phyloP scores from a whole-genome alignment of 2,113 vertebrate genomes.

The Phyllostomus hastatus region DNA sequence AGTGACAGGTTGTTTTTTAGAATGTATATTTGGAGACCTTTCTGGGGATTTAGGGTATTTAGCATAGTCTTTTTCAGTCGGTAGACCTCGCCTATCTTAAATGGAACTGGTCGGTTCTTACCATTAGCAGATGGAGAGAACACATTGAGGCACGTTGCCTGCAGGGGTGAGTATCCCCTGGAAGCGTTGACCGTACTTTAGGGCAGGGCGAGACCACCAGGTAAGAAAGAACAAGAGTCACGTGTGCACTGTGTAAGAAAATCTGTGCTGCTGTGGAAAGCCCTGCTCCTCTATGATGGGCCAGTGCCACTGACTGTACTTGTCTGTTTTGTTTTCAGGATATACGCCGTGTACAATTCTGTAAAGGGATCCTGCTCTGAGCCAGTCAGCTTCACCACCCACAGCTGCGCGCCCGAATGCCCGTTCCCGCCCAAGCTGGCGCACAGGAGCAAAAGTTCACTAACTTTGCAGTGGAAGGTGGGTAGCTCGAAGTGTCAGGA shows the following conservation, averaged over 20 bases:
- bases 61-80: not conserved
- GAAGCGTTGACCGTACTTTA: not conserved
- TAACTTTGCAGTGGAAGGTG: slow-evolving; percentile 98
- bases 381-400: slow-evolving; percentile 91
- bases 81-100: not conserved
- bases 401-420: slow-evolving; percentile 92
- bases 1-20: not conserved
- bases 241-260: not conserved
- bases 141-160: not conserved
- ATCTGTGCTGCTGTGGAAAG: not conserved
- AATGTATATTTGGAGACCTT: not conserved
- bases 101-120: not conserved
- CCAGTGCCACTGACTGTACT: not conserved
- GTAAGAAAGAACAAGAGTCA: not conserved
- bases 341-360: slow-evolving; percentile 90
- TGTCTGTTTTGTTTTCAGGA: slow-evolving; percentile 80
- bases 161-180: not conserved
- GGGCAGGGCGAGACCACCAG: not conserved
- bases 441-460: slow-evolving; percentile 93
- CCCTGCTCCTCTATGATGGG: not conserved
- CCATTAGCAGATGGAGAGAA: not conserved
- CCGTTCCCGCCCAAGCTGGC: slow-evolving; percentile 92
- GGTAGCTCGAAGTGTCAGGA: not conserved
- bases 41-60: not conserved
- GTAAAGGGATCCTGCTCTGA: slow-evolving; percentile 94